Evolutionary conservation across 2,888 invertebrate species (phyloP), one percentile per base, ranked within the genome.

Genomic region (Sussaba pulchella): DNA sequence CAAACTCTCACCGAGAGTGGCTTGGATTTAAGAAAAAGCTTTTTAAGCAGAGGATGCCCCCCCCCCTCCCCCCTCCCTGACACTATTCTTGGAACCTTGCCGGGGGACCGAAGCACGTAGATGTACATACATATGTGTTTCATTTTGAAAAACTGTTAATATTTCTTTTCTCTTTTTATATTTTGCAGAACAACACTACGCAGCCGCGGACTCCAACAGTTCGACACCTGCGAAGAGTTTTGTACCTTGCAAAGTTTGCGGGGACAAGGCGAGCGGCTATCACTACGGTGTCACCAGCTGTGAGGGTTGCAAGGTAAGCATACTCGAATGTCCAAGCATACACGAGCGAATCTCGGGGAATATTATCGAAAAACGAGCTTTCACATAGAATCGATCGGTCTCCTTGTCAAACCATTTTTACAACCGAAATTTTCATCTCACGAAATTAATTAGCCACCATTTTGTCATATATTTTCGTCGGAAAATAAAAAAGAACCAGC

Each of bases 201-300:
- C 95, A 88, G 94, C 95, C 85, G 96, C 97, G 63, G 98, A 98
- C 93, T 96, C 96, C 82, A 95, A 95, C 91, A 96, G 96, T 92
- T 94, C 95, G 71, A 96, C 95, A 84, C 95, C 96, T 85, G 95
- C 96, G 82, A 98, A 98, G 93, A 95, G 97, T 73, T 97, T 98
- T 91, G 96, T 98, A 85, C 97, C 98, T 77, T 99, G 99, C 93
- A 98, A 98, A 93, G 99, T 99, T 86, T 99, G 99, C 93, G 99
- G 99, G 54, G 99, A 99, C 93, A 97, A 98, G 90, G 97, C 98
- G 39, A 97, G 97, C 26, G 98, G 98, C 64, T 99, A 99, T 93
- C 99, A 99, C 93, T 99, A 99, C 95, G 99, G 99, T 70, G 99
- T 99, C 87, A 99, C 98, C 83, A 98, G 98, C 85, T 99, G 99